Conservation (phyloP, 2,888 invertebrate species). For the Drosophila atripex region DNA sequence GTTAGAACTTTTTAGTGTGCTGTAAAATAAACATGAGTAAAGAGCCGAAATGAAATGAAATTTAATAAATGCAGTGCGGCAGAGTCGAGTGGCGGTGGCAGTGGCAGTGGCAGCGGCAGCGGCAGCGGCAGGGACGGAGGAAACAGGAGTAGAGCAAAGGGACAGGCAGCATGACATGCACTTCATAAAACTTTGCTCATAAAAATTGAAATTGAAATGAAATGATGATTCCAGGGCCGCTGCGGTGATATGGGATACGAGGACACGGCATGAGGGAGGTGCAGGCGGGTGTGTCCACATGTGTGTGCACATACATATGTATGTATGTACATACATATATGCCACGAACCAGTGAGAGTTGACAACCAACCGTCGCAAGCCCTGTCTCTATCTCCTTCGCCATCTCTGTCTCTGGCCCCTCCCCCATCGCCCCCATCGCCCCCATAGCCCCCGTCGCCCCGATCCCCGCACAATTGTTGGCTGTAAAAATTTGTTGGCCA, state of each 20-base stretch:
- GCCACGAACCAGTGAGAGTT: conserved; percentile 35
- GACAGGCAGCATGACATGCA: conserved; percentile 69
- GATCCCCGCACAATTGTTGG: conserved; percentile 21
- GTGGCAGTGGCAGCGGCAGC: too few relatives aligned
- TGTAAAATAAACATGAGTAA: conserved; percentile 75
- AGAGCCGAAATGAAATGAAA: conserved; percentile 61
- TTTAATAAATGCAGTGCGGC: conserved; percentile 69
- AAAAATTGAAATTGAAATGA: conserved; percentile 79
- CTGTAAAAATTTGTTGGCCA: conserved; percentile 68
- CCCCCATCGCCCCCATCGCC: neutral
- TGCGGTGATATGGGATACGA: conserved; percentile 26
- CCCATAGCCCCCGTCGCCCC: neutral
- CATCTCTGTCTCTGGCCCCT: neutral
- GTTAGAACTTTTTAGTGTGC: conserved; percentile 73
- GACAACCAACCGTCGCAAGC: conserved; percentile 45
- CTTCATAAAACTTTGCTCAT: conserved; percentile 79
- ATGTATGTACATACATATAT: conserved; percentile 1
- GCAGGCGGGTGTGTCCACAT: neutral
- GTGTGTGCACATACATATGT: neutral
- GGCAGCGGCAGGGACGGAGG: neutral
- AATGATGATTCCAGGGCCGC: conserved; percentile 75
- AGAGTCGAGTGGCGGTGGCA: neutral
- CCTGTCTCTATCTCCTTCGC: neutral
- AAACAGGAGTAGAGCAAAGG: conserved; percentile 20
- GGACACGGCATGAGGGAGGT: neutral